phyloP scores from a whole-genome alignment of 2,797 vertebrate genomes.

The Siniperca obscura region DNA sequence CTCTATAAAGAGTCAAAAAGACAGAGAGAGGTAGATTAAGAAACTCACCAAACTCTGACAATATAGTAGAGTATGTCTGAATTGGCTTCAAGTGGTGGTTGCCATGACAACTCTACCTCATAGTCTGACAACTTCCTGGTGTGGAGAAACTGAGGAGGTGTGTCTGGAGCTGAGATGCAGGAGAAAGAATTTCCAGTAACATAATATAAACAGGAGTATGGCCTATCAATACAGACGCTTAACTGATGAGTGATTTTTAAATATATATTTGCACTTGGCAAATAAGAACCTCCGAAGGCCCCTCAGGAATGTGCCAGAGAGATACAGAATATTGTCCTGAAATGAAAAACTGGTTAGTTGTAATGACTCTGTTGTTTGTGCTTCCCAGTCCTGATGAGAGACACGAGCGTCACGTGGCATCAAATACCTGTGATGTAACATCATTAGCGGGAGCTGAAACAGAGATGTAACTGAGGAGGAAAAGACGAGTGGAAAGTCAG shows the following conservation, averaged over 20 bases:
- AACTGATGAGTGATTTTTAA: conserved; percentile 23
- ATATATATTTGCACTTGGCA: conserved; percentile 16
- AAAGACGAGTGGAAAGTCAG: conserved; percentile 50
- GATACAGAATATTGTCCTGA: conserved; percentile 41
- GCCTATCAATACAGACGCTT: conserved; percentile 10
- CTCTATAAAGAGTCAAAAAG: background rate
- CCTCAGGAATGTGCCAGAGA: conserved; percentile 4
- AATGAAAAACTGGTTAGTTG: conserved; percentile 62
- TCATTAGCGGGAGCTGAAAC: conserved; percentile 59
- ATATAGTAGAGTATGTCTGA: conserved; percentile 95
- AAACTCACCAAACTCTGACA: conserved; percentile 93
- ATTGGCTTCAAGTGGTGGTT: conserved; percentile 91
- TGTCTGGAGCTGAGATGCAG: conserved; percentile 91
- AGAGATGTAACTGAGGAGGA: conserved; percentile 49
- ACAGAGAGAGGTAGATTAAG: background rate
- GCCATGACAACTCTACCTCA: conserved; percentile 93
- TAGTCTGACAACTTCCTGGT: conserved; percentile 93
- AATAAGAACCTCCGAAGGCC: conserved; percentile 32
- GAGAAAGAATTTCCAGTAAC: conserved; percentile 75
- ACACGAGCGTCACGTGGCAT: conserved; percentile 9
- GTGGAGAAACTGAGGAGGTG: conserved; percentile 90
- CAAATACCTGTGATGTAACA: conserved; percentile 70
- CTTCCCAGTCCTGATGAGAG: conserved; percentile 18
- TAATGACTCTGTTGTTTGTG: conserved; percentile 20
- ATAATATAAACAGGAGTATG: conserved; percentile 28